Conservation (phyloP, 2,797 vertebrate genomes). For the Sebastes steindachneri region DNA sequence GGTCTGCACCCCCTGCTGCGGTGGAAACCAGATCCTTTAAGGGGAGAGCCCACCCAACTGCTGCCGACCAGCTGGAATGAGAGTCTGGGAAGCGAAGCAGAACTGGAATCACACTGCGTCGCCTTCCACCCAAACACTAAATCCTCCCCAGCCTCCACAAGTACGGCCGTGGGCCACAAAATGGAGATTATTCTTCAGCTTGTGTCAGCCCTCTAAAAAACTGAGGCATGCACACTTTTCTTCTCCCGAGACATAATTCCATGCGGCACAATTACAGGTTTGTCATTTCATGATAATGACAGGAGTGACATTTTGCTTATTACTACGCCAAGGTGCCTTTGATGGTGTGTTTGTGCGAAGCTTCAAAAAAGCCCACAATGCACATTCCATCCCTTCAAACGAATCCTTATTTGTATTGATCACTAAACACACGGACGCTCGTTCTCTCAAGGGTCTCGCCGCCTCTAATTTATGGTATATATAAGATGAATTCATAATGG, state of each 20-base stretch:
- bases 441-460: conserved; percentile 26
- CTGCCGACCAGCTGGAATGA: conserved; percentile 73
- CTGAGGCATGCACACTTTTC: conserved; percentile 33
- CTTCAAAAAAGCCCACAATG: conserved; percentile 15
- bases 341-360: conserved; percentile 23
- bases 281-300: conserved; percentile 67
- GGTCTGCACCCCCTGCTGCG: conserved; percentile 64
- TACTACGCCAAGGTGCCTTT: conserved; percentile 66
- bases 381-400: conserved; percentile 39
- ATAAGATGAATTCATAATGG: conserved; percentile 33
- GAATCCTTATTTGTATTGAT: conserved; percentile 50
- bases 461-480: conserved; percentile 32
- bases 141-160: conserved; percentile 27
- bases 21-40: conserved; percentile 78
- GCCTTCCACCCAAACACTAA: conserved; percentile 57
- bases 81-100: conserved; percentile 68
- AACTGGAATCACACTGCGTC: conserved; percentile 50
- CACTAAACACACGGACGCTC: conserved; percentile 38
- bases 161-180: conserved; percentile 31
- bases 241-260: conserved; percentile 52
- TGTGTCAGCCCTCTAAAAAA: conserved; percentile 52
- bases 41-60: conserved; percentile 78
- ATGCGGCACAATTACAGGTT: conserved; percentile 59
- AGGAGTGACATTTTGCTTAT: conserved; percentile 63
- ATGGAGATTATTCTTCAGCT: conserved; percentile 54